Conservation (phyloP, 2,113 vertebrate species). For the Carlito syrichta region DNA sequence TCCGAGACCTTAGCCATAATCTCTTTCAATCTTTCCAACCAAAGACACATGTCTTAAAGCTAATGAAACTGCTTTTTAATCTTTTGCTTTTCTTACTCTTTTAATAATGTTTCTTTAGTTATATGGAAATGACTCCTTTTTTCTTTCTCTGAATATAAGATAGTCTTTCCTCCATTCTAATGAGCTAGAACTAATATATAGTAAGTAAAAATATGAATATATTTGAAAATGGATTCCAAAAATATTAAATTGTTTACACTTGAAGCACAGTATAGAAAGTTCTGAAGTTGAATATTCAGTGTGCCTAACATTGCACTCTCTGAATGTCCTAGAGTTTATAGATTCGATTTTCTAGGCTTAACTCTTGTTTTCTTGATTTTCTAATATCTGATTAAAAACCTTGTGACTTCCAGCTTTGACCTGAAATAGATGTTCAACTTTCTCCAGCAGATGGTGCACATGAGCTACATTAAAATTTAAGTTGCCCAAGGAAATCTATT, state of each 20-base stretch:
- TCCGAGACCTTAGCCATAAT: neutral
- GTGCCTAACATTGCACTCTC: neutral
- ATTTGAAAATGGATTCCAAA: slow-evolving; percentile 21
- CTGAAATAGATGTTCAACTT: neutral
- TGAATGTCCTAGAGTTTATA: neutral
- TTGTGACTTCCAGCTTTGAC: neutral
- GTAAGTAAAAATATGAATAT: neutral
- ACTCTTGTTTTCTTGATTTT: neutral
- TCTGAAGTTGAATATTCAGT: neutral
- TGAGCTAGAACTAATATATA: neutral
- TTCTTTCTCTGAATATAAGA: neutral
- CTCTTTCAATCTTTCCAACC: neutral
- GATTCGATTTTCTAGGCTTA: neutral
- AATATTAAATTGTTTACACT: neutral
- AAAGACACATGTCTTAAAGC: neutral
- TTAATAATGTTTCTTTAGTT: neutral
- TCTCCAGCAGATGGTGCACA: slow-evolving; percentile 64
- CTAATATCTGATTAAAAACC: neutral
- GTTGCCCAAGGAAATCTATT: neutral
- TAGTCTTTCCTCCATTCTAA: neutral
- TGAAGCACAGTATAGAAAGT: neutral
- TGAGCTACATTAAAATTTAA: slow-evolving; percentile 56
- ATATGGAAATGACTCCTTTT: neutral
- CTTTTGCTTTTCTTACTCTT: neutral
- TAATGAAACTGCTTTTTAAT: neutral